Conservation (phyloP, 2,797 vertebrate species). For the Peromyscus eremicus region DNA sequence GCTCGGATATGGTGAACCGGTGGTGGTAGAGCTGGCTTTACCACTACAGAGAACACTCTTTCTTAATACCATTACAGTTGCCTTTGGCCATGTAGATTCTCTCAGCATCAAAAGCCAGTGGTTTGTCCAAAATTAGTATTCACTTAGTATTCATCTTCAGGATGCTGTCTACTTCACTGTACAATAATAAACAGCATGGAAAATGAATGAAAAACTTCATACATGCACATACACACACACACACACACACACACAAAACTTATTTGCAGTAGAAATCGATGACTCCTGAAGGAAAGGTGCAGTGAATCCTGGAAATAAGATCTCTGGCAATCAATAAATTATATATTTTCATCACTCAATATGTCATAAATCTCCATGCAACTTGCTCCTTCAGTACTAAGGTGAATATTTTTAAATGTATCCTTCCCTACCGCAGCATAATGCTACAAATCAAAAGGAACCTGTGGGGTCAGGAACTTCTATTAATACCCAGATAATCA, state of each 20-base stretch:
- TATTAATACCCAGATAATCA: conserved; percentile 83
- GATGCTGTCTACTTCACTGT: neutral
- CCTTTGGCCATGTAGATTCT: neutral
- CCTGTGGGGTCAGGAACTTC: conserved; percentile 60
- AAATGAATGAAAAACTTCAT: neutral
- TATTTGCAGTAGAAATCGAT: neutral
- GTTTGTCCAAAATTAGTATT: neutral
- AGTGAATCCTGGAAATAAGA: neutral
- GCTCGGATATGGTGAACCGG: no score
- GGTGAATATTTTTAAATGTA: conserved; percentile 64
- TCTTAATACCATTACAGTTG: neutral
- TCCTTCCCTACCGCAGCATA: conserved; percentile 36
- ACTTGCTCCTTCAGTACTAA: conserved; percentile 66
- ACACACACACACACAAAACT: neutral
- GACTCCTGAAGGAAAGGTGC: neutral
- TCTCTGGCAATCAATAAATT: conserved; percentile 25
- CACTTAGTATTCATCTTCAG: neutral
- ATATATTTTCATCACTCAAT: neutral
- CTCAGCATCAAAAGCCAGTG: neutral
- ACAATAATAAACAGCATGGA: neutral
- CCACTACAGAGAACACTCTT: neutral
- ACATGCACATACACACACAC: neutral
- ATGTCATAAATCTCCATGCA: conserved; percentile 65
- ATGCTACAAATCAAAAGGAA: conserved; percentile 67
- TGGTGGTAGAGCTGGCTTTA: no score